Evolutionary conservation across 1,140 invertebrate genomes (phyloP).

Genomic region (Aphelenchoides fujianensis): DNA sequence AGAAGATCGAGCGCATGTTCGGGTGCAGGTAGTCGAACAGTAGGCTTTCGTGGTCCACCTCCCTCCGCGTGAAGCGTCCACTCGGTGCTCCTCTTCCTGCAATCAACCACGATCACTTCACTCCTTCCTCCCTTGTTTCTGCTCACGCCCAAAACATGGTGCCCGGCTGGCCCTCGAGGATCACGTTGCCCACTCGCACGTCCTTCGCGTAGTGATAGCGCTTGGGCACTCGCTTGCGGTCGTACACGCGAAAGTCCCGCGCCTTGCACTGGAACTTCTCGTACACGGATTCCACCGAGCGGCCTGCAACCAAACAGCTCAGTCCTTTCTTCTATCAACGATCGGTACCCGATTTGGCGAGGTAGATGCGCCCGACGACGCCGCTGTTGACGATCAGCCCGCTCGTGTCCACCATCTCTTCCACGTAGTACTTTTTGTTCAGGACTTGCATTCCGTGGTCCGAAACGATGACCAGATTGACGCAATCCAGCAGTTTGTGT

Average conservation of each 20-base stretch:
- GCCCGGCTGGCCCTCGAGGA: conserved; percentile 40
- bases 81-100: no score
- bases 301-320: neutral
- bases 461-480: conserved; percentile 57
- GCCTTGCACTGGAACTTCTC: conserved; percentile 38
- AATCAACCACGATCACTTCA: neutral
- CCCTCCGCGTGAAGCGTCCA: no score
- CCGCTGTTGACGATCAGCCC: conserved; percentile 39
- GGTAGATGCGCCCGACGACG: conserved; percentile 40
- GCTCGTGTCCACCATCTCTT: conserved; percentile 34
- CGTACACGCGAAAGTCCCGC: neutral
- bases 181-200: conserved; percentile 32
- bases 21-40: conserved; percentile 43
- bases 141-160: conserved; percentile 44
- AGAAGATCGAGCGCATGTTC: conserved; percentile 53
- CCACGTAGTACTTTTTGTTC: conserved; percentile 34
- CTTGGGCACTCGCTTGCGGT: conserved; percentile 15
- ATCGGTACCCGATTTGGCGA: conserved; percentile 37
- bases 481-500: conserved; percentile 48
- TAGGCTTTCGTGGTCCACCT: conserved; percentile 45
- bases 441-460: conserved; percentile 57
- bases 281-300: conserved; percentile 20
- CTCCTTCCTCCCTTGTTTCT: neutral
- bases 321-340: neutral
- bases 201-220: conserved; percentile 21